Evolutionary conservation across 2,888 invertebrate species (phyloP).

Genomic region (Trissonchulus latispiculum): DNA sequence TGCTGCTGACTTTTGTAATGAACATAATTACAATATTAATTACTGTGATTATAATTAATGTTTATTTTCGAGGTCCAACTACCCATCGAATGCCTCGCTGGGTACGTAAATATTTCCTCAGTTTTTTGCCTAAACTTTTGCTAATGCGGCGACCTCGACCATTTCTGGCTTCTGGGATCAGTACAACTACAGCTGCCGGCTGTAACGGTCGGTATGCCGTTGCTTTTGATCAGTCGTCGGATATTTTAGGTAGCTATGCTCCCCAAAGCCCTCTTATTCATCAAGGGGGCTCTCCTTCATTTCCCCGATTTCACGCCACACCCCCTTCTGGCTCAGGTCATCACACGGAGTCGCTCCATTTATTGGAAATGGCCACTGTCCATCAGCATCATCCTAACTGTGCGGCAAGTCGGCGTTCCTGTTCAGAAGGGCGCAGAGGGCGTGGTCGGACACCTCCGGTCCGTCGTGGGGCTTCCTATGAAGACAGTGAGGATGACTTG

Average conservation of each 20-base stretch:
- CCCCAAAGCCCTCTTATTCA: no score
- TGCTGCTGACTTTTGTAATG: conserved; percentile 98
- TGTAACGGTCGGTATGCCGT: no score
- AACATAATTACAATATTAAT: conserved; percentile 98
- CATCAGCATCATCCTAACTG: conserved; percentile 11
- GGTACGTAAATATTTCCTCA: conserved; percentile 87
- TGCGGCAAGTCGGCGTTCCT: not conserved
- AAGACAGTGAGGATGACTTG: conserved; percentile 53
- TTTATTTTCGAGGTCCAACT: conserved; percentile 94
- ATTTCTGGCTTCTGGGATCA: no score
- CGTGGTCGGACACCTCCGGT: no score
- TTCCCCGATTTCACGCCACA: no score
- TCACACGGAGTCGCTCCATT: no score
- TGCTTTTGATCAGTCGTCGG: no score
- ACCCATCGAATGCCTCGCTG: conserved; percentile 80
- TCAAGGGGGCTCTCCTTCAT: no score
- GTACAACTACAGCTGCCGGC: no score
- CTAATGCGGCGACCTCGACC: conserved; percentile 77
- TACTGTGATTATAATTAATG: conserved; percentile 98
- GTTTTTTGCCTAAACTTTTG: conserved; percentile 78
- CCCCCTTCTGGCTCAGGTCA: no score
- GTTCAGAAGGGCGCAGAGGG: not conserved
- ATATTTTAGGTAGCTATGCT: no score
- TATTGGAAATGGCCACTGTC: conserved; percentile 2
- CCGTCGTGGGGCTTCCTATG: not conserved